Evolutionary conservation across 2,113 vertebrate species (phyloP), one percentile per base, ranked within the genome.

Genomic region (Crotalus viridis): DNA sequence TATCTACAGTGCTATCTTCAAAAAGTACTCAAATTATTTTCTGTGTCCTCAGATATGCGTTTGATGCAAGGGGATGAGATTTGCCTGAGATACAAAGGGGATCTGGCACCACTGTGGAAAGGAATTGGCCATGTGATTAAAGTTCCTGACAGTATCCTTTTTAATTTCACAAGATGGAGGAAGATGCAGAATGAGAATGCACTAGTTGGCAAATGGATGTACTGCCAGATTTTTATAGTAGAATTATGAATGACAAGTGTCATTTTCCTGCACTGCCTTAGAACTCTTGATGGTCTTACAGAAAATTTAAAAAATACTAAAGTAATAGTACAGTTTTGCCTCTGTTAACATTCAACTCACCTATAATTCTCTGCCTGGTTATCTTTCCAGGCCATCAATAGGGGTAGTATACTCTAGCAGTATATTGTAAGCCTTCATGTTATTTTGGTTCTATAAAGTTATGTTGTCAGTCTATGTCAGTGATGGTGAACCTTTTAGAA

Each of bases 51-150:
- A 99, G 99, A 99, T 94, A 99, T 99, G 99, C 98, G 99, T 61
- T 98, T 99, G 64, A 99, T 99, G 99, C 99, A 99, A 92, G 99
- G 99, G 1, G 99, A 99, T 59, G 99, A 99, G 97, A 99, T 99
- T 96, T 99, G 99, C 94, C 96, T 99, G 96, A 97, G 99, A 3
- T 99, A 99, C 97, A 99, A 99, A 91, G 99, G 99, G 91, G 99
- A 99, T 95, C 94, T 99, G 95, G 99, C 99, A 0, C 98, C 99
- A 0, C 96, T 99, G 1, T 99, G 99, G 99, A 99, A 99, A 90
- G 99, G 99, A 90, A 99, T 99, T 5, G 99, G 99, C 85, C 99
- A 99, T 0, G 99, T 99, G 91, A 99, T 99, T 97, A 99, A 99
- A 97, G 99, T 99, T 93, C 99, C 99, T 9, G 99, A 99, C 95